These are phyloP conservation scores for Hippocampus barbouri DNA, from an alignment of 2,113 vertebrate species.

Conservation along the genomic window DNA sequence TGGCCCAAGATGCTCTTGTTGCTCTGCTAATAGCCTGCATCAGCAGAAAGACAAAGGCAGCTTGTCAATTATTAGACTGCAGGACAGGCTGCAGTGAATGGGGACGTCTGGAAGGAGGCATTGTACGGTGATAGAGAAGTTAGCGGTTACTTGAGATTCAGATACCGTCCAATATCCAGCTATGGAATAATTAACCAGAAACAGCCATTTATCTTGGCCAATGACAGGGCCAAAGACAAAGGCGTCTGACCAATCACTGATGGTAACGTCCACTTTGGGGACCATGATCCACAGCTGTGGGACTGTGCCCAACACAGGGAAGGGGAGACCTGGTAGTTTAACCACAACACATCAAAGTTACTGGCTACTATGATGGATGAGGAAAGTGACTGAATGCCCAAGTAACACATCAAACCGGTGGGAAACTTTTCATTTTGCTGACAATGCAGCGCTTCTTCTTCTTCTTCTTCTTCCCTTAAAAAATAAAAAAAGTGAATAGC, in stretches of 20 bases:
- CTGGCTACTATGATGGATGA: conserved; percentile 40
- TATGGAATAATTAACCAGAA: conserved; percentile 74
- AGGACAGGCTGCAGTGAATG: conserved; percentile 56
- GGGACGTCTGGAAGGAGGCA: conserved; percentile 61
- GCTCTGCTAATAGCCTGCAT: conserved; percentile 68
- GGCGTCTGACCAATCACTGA: conserved; percentile 59
- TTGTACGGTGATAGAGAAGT: conserved; percentile 64
- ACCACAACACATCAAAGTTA: conserved; percentile 44
- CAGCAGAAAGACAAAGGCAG: conserved; percentile 68
- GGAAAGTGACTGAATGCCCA: conserved; percentile 21
- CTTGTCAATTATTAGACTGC: conserved; percentile 63
- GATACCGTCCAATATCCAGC: conserved; percentile 46
- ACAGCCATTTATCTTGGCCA: conserved; percentile 66
- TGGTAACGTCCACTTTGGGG: conserved; percentile 38
- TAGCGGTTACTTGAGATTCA: conserved; percentile 65
- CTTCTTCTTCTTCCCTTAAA: conserved; percentile 14
- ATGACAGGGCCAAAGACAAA: conserved; percentile 62
- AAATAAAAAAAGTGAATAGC: background rate
- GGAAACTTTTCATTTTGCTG: conserved; percentile 10
- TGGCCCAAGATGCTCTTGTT: conserved; percentile 52
- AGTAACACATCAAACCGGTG: conserved; percentile 15
- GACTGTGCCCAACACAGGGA: conserved; percentile 18
- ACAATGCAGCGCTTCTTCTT: conserved; percentile 22
- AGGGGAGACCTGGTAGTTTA: conserved; percentile 41
- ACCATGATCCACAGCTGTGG: conserved; percentile 44